Evolutionary conservation across 2,113 vertebrate genomes (phyloP), one percentile per base, ranked within the genome.

Genomic region (Pampusana beccarii): DNA sequence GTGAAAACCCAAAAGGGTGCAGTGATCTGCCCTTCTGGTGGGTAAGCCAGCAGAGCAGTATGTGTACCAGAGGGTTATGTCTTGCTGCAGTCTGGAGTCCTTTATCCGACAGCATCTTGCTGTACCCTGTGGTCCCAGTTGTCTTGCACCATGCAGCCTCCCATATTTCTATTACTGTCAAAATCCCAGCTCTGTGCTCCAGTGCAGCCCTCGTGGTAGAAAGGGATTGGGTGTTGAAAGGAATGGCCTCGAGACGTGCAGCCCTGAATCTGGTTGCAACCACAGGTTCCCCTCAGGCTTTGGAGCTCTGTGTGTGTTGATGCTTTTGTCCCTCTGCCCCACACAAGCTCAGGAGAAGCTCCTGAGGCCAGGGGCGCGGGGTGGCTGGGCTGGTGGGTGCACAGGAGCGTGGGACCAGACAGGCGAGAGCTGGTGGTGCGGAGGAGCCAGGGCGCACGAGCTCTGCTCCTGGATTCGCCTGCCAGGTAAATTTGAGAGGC

Each of bases 291-390:
- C 64, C 40, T 90, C 53, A 82, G 36, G 60, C 42, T 62, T 67
- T 64, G 36, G n/a, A 86, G 56, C 50, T 64, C 36, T 61, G 13
- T 0, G 0, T 25, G 13, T 58, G 71, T 40, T 25, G 0, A 0
- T 58, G 21, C 23, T 69, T 67, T 53, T 53, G 28, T 73, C 25
- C 50, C 38, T 42, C 8, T 50, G 53, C 23, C 53, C 44, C 46
- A 25, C 0, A 2, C 31, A 75, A 12, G 26, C 57, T 26, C 36
- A 33, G 50, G 48, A 79, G 64, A 40, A 78, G 53, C 60, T 36
- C 60, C 16, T 50, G 70, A 44, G 24, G 50, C n/a, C 1, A 31
- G 26, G 16, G 19, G 8, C 44, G 19, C 26, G 38, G 85, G 34
- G 11, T 44, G 69, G 15, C 58, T 28, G 42, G 33, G 54, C 36